Evolutionary conservation across 2,888 invertebrate species (phyloP), one percentile per base, ranked within the genome.

Genomic region (Hyppa rectilinea): DNA sequence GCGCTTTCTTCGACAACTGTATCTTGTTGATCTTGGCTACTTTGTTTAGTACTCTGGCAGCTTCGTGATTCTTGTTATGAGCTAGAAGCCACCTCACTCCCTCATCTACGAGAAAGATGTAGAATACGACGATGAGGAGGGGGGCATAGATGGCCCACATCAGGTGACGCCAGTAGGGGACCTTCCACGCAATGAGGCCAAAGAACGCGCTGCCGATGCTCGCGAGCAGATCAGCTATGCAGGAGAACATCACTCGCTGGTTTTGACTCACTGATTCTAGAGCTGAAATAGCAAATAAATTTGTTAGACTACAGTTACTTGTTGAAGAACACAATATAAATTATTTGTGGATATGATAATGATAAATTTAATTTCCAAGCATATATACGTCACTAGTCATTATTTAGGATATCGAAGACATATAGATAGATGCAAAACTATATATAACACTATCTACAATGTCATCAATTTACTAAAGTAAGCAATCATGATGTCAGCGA

Each of bases 71-170:
- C 84, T 96, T 96, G 64, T 97, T 97, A 86, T 97, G 97, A 0
- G 97, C 97, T 6, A 98, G 90, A n/a, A 98, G 96, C 98, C 98
- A 98, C 78, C 98, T 96, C 34, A 98, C 96, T 2, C 98, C 98
- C 90, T 98, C 98, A 4, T 98, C 98, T n/a, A 97, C 93, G 9
- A 97, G 89, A 96, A 97, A 97, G 73, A 97, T 97, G 88, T 98
- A 97, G 72, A 97, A 94, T 34, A 98, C 92, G 34, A 97, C 96
- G 0, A 98, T 91, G 4, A 98, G 91, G 0, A 97, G 96, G 0
- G 98, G 98, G 0, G 97, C 96, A 87, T 98, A 98, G 64, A 97
- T 96, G 47, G 97, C 96, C 45, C 97, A 92, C 84, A 98, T 96
- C 80, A 97, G 92, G 79, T 96, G 91, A 78, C 97, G 96, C 98